phyloP scores from a whole-genome alignment of 2,888 invertebrate species.

The Euzetes globulus region DNA sequence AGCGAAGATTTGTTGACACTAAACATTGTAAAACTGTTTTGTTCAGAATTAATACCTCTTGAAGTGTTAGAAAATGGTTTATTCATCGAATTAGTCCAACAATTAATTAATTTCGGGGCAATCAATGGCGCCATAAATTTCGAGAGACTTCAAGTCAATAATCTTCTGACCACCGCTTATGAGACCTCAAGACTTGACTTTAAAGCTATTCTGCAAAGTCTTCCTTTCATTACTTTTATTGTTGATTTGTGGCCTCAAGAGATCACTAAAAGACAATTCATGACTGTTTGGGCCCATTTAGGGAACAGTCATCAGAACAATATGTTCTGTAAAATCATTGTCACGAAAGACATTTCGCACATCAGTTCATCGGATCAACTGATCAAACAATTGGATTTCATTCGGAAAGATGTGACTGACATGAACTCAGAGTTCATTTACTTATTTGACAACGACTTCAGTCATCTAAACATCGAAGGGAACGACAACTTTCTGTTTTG shows the following conservation, averaged over 20 bases:
- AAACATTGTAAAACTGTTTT: constrained; percentile 5
- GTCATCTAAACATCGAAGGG: neutral
- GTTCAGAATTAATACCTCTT: neutral
- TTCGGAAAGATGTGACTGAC: neutral
- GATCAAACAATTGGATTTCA: constrained; percentile 19
- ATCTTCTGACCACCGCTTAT: neutral
- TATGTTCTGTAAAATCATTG: neutral
- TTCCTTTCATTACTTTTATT: neutral
- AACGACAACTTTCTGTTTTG: constrained; percentile 1
- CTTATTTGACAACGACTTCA: constrained; percentile 6
- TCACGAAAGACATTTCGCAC: constrained; percentile 5
- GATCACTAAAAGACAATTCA: neutral
- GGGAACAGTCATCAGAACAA: neutral
- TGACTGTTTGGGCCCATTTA: constrained; percentile 17
- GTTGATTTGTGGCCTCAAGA: constrained; percentile 18
- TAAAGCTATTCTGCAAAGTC: neutral
- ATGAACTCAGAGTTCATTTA: neutral
- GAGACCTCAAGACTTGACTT: neutral
- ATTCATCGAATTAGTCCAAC: neutral
- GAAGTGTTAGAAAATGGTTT: constrained; percentile 11
- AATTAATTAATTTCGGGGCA: constrained; percentile 18
- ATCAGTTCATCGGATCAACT: neutral
- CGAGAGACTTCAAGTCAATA: constrained; percentile 4
- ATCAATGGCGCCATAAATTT: constrained; percentile 3
- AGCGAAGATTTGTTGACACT: neutral